phyloP scores from a whole-genome alignment of 2,888 invertebrate genomes.

The Ramazzottius varieornatus region DNA sequence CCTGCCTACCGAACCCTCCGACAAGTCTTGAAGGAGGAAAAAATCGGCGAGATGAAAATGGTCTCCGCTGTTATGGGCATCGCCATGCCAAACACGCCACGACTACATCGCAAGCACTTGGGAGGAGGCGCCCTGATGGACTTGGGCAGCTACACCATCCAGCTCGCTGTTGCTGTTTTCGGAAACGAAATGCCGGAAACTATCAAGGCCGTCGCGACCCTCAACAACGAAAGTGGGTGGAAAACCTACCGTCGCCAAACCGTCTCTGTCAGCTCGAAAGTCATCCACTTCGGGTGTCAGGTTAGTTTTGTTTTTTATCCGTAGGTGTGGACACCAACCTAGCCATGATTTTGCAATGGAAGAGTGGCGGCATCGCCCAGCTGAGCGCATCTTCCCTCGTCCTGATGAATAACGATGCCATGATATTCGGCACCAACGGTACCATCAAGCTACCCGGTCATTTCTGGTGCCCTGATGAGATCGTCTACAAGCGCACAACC shows the following conservation, averaged over 20 bases:
- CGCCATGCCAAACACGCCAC: neutral
- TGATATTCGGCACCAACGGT: neutral
- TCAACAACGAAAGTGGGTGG: constrained; percentile 35
- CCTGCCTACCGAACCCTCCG: constrained; percentile 44
- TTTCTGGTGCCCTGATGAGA: neutral
- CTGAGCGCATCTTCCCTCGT: constrained; percentile 23
- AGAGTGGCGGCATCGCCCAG: constrained; percentile 35
- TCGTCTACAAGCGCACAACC: too few species aligned
- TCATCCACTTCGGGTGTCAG: too few species aligned
- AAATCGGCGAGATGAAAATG: constrained; percentile 41
- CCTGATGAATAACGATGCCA: too few species aligned
- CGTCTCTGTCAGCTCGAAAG: too few species aligned
- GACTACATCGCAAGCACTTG: constrained; percentile 35
- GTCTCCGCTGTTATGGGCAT: constrained; percentile 39
- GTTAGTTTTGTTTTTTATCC: too few species aligned
- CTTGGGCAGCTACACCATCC: constrained; percentile 46
- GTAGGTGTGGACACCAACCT: constrained; percentile 38
- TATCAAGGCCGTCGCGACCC: constrained; percentile 38
- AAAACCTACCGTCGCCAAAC: too few species aligned
- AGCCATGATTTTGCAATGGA: constrained; percentile 38
- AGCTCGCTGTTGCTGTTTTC: constrained; percentile 42
- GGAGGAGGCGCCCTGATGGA: constrained; percentile 52
- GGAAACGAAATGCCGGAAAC: constrained; percentile 36
- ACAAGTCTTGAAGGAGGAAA: constrained; percentile 36
- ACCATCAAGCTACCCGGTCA: neutral